Evolutionary conservation across 2,888 invertebrate genomes (phyloP).

Genomic region (Raillietiella orientalis): DNA sequence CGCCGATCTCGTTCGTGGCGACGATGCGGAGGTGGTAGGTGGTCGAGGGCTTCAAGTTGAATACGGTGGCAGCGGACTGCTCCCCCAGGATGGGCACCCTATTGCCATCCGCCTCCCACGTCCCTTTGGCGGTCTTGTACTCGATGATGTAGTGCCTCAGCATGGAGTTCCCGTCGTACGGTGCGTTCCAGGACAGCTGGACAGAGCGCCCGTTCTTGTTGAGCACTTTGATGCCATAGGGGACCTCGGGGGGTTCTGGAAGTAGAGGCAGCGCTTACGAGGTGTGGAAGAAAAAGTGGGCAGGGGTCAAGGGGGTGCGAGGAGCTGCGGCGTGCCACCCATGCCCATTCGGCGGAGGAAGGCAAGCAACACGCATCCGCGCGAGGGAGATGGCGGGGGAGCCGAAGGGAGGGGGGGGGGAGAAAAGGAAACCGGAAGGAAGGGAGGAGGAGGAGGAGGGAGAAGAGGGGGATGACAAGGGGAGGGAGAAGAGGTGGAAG

Average conservation of each 20-base stretch:
- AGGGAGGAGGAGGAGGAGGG: no score
- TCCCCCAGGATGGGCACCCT: constrained; percentile 62
- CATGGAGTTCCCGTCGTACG: constrained; percentile 67
- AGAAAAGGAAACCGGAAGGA: no score
- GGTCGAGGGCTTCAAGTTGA: constrained; percentile 58
- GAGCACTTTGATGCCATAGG: constrained; percentile 51
- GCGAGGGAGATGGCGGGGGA: no score
- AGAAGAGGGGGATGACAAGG: no score
- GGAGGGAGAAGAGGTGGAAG: neutral
- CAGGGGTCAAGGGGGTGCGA: neutral
- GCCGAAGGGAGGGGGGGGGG: no score
- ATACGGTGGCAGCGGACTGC: constrained; percentile 58
- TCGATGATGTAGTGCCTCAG: constrained; percentile 65
- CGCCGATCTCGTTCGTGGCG: constrained; percentile 71
- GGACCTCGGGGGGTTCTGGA: constrained; percentile 52
- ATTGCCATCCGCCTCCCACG: constrained; percentile 55
- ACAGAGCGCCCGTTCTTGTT: constrained; percentile 71
- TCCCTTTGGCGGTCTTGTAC: constrained; percentile 34
- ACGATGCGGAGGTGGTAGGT: constrained; percentile 73
- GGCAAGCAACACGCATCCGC: no score
- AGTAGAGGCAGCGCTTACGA: neutral
- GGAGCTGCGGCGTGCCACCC: no score
- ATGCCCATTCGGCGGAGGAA: no score
- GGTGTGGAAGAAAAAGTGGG: constrained; percentile 1
- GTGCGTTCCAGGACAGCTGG: constrained; percentile 66